Evolutionary conservation across 2,888 invertebrate species (phyloP), one percentile per base, ranked within the genome.

Genomic region (Acrocyrtus sp.): DNA sequence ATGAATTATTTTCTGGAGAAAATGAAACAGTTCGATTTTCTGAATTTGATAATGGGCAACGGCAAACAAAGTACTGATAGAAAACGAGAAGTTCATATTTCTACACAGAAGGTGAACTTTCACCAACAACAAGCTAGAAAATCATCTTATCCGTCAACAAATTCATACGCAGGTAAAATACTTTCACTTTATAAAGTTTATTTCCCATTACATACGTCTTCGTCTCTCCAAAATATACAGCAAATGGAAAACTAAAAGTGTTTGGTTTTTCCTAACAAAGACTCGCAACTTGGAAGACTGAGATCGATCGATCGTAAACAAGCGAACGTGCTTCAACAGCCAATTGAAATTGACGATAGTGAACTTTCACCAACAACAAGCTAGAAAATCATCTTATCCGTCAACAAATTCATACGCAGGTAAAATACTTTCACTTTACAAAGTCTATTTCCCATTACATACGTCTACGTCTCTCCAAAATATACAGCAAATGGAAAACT

Each of bases 271-370:
- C n/a, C n/a, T n/a, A n/a, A n/a, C n/a, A 58, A 41, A 58, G 22
- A 60, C 10, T 12, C 48, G 27, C 72, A 77, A 47, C 66, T 77
- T 24, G 77, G 77, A 54, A 72, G 74, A 61, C 74, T 77, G 57
- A 72, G 74, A 24, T 72, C 74, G 0, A 69, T 74, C 10, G 74
- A 77, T 61, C 65, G 65, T 48, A 51, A 72, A 62, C 65, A 74
- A 8, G 77, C 74, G 3, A 74, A 72, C 51, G 72, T 69, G 6
- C 24, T 77, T 3, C 22, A 72, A 0, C 56, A 69, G 26, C 68
- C 74, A 34, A 29, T 45, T n/a, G 66, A 65, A 19, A 62, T 70
- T 24, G 63, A 70, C 26, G 72, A 63, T 5, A 63, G 76, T 12
- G n/a, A n/a, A n/a, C 51, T 74, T 34, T 34, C 34, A 34, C 34